Percentiles rank a stretch among this genome's conserved stretches.
Evolutionary conservation across 2,888 invertebrate species (phyloP).

Genomic region (Pollenia angustigena): DNA sequence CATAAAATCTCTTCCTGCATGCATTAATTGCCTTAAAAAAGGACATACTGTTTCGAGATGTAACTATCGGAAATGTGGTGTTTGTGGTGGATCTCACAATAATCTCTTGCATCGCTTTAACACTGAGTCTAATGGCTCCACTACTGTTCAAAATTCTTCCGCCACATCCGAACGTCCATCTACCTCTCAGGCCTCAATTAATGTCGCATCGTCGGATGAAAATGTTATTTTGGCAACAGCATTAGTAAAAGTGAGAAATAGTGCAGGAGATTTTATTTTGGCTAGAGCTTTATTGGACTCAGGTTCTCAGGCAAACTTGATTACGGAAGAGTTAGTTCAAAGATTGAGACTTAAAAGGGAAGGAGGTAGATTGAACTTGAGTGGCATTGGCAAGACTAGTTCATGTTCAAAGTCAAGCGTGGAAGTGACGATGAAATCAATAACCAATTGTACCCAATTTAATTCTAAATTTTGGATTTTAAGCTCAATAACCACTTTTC

Average conservation of each 20-base stretch:
- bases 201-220: not conserved
- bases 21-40: constrained; percentile 1
- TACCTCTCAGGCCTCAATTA: too few relatives aligned
- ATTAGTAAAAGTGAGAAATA: constrained; percentile 1
- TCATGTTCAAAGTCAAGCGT: not conserved
- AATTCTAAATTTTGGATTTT: not conserved
- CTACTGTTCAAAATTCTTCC: too few relatives aligned
- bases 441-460: too few relatives aligned
- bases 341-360: constrained; percentile 51
- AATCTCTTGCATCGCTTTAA: not conserved
- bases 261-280: constrained; percentile 11
- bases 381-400: constrained; percentile 54
- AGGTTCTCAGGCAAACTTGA: constrained; percentile 14
- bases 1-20: not conserved
- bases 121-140: too few relatives aligned
- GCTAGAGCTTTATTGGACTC: constrained; percentile 34
- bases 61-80: not conserved
- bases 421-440: too few relatives aligned
- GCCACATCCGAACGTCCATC: too few relatives aligned
- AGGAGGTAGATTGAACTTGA: constrained; percentile 35
- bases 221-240: constrained; percentile 24
- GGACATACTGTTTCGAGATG: constrained; percentile 29
- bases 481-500: not conserved
- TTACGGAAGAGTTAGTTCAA: too few relatives aligned
- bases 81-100: constrained; percentile 6